Conservation (phyloP, 64 coral and sea anemone genomes). For the Orbicella faveolata region DNA sequence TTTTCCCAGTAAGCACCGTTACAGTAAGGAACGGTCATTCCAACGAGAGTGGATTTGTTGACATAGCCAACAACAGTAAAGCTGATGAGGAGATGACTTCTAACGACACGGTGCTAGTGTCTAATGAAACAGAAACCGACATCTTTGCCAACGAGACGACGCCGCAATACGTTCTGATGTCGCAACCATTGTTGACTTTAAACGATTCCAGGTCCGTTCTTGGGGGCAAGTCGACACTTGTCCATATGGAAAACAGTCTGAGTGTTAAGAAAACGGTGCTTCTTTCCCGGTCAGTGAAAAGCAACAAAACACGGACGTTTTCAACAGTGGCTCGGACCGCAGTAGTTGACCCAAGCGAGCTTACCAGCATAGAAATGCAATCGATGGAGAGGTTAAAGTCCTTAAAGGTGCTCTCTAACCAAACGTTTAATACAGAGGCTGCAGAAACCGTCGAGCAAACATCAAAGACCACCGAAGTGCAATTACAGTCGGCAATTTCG, state of each 20-base stretch:
- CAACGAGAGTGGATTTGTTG: constrained; percentile 27
- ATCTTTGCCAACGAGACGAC: constrained; percentile 94
- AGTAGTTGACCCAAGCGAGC: background rate
- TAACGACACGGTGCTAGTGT: constrained; percentile 95
- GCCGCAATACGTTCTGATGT: constrained; percentile 73
- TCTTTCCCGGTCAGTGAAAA: background rate
- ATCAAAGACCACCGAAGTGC: background rate
- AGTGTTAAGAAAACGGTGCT: background rate
- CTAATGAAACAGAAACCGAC: constrained; percentile 98
- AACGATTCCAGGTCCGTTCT: constrained; percentile 61
- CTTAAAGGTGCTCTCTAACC: background rate
- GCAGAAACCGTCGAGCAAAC: background rate
- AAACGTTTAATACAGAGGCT: background rate
- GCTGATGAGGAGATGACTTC: constrained; percentile 92
- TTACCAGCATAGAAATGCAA: background rate
- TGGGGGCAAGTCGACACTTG: constrained; percentile 47
- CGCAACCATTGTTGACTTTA: constrained; percentile 74
- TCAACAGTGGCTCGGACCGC: background rate
- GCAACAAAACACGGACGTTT: background rate
- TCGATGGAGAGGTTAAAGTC: background rate
- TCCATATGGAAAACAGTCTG: background rate
- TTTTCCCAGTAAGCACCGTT: constrained; percentile 25
- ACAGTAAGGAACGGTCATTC: constrained; percentile 5
- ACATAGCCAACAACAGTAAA: constrained; percentile 52
- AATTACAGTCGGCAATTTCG: background rate